Conservation (phyloP, 2,797 vertebrate genomes). For the Dicrostonyx torquatus region DNA sequence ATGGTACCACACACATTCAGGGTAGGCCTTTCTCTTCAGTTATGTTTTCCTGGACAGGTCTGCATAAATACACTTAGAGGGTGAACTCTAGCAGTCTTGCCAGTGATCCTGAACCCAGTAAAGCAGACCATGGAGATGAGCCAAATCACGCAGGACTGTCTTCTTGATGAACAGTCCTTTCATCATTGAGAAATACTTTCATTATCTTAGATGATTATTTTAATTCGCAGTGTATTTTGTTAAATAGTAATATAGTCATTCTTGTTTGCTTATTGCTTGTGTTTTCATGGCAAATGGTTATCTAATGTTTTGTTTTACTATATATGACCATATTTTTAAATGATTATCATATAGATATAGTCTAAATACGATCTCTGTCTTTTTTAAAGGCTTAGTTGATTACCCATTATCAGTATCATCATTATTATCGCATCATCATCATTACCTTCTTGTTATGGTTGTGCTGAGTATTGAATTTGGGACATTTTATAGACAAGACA, state of each 20-base stretch:
- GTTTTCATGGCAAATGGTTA: not conserved
- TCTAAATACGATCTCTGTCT: not conserved
- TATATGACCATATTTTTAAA: not conserved
- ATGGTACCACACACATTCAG: not conserved
- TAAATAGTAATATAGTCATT: not conserved
- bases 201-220: not conserved
- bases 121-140: not conserved
- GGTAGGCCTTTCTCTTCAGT: not conserved
- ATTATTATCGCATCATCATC: not conserved
- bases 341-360: not conserved
- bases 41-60: not conserved
- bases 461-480: not conserved
- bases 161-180: not conserved
- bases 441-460: not conserved
- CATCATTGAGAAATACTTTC: constrained; percentile 17
- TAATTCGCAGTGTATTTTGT: not conserved
- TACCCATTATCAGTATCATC: not conserved
- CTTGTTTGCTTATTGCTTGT: constrained; percentile 15
- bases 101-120: not conserved
- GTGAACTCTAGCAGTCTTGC: not conserved
- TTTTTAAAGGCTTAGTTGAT: not conserved
- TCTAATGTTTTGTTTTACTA: constrained; percentile 35
- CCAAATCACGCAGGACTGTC: not conserved
- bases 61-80: not conserved
- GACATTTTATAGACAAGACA: not conserved